Conservation (phyloP, 2,113 vertebrate genomes). For the Ptilonorhynchus violaceus region DNA sequence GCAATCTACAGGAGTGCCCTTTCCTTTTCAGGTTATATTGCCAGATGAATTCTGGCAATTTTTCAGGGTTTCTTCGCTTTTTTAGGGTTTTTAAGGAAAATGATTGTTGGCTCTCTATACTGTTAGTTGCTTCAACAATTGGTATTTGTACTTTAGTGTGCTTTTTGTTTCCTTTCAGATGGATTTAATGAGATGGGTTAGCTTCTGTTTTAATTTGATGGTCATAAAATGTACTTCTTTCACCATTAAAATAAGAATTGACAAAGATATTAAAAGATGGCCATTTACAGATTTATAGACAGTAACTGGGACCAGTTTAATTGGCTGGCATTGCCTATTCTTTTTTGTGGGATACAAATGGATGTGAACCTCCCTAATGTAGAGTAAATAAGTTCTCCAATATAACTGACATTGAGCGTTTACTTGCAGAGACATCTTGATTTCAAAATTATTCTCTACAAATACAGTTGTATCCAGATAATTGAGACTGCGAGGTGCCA, state of each 20-base stretch:
- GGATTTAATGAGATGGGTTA: neutral
- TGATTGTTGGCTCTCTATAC: neutral
- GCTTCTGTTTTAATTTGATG: neutral
- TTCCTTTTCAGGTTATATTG: fast-evolving
- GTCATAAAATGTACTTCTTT: neutral
- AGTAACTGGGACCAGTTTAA: neutral
- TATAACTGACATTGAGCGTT: neutral
- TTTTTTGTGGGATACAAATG: neutral
- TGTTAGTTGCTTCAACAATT: neutral
- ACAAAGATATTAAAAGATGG: neutral
- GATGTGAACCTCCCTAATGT: neutral
- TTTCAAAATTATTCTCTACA: neutral
- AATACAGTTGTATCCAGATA: neutral
- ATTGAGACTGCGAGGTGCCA: neutral
- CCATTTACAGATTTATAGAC: neutral
- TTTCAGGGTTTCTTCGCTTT: neutral
- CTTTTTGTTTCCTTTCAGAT: neutral
- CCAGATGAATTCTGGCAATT: no score
- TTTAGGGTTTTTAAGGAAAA: neutral
- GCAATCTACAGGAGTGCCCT: neutral
- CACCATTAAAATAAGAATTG: neutral
- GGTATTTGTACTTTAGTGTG: neutral
- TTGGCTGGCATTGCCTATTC: neutral
- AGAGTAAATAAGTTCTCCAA: neutral
- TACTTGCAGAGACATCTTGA: neutral